These are phyloP conservation scores for Pteropus rufus DNA, from an alignment of 2,797 vertebrate genomes.

Conservation along the genomic window DNA sequence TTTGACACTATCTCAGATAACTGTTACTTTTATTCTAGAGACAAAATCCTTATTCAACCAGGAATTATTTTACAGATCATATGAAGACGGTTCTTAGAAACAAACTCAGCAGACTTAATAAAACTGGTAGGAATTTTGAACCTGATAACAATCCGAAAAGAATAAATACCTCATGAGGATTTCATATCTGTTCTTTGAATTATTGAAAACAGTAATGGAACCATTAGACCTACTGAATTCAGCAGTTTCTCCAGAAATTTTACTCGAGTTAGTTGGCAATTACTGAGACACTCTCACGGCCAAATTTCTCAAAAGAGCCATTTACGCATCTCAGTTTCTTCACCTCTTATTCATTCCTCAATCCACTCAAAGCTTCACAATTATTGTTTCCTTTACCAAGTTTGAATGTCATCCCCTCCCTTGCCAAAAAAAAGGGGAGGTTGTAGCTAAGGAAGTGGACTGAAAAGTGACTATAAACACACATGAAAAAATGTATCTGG, in stretches of 20 bases:
- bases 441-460: background rate
- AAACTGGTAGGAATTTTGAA: slow-evolving; percentile 9
- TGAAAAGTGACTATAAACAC: background rate
- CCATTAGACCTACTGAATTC: background rate
- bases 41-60: background rate
- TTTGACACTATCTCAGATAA: background rate
- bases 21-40: background rate
- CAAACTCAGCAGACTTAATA: background rate
- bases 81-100: slow-evolving; percentile 9
- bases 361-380: background rate
- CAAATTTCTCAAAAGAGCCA: background rate
- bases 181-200: background rate
- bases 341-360: background rate
- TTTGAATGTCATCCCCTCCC: background rate
- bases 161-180: background rate
- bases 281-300: background rate
- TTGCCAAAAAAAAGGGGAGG: background rate
- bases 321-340: background rate
- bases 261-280: background rate
- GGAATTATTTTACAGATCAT: background rate
- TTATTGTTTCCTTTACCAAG: background rate
- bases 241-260: background rate
- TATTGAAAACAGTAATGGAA: background rate
- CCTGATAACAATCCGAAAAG: background rate
- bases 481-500: background rate